Base-by-base conservation (phyloP, 2,797 vertebrate genomes). In the Karalla daura region DNA sequence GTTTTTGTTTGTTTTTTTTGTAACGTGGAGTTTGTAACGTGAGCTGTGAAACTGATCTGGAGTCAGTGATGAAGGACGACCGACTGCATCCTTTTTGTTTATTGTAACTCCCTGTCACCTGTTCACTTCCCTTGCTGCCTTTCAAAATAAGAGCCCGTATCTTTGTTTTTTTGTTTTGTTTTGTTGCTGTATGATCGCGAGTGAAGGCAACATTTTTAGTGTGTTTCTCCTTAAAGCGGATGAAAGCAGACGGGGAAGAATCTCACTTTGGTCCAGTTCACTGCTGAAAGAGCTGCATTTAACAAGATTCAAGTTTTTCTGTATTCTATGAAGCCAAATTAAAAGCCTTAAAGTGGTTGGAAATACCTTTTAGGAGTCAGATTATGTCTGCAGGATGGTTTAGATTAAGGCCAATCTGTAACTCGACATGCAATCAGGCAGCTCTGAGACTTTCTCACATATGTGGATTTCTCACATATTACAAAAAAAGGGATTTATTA, bases 181-280 rank as follows among this genome's bases (percentile, higher is more conserved):
- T 14, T 59, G 86, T 89, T 89, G 85, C 87, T 87, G 84, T 73
- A 88, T 89, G 84, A 90, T 88, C 86, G 89, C 30, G 35, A 88
- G 90, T 83, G 86, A 85, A 81, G 88, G 83, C 84, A 86, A 86
- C 84, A 1, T 80, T 82, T 86, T 46, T 70, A 3, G 81, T 73
- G 78, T 89, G 70, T 75, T 90, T 74, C 93, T 89, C 93, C 25
- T 93, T 88, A 87, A 74, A 60, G 70, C 74, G 76, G 23, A 33
- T 4, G 15, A 62, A 8, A 39, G 24, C 17, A 12, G 28, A 69
- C 23, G 7, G 58, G 40, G 43, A 67, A 59, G 60, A 59, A 43
- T 28, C 6, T 56, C 27, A 12, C 20, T 5, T 7, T 24, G 30
- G 27, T 52, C 65, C 54, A 10, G 45, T 37, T 58, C 15, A 30